Base-by-base conservation (phyloP, 2,113 vertebrate species). In the Anser cygnoides region DNA sequence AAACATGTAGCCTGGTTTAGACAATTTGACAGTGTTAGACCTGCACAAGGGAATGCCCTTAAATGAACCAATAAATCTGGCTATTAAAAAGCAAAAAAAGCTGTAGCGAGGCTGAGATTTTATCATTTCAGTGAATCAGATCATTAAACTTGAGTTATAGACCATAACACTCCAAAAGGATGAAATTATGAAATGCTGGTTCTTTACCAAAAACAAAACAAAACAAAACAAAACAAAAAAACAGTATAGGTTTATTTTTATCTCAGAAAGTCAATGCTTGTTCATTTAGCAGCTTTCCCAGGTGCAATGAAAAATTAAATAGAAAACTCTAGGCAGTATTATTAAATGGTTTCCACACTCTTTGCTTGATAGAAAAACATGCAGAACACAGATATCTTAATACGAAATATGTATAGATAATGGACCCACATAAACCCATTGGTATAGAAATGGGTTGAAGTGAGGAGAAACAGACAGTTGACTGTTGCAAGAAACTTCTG, bases 111-210 rank as follows among this genome's bases (percentile, higher is more conserved):
- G 77, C 73, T 91, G 70, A 25, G 74, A 92, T 97, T 97, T 97
- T 97, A 97, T 97, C 62, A 97, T 97, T 97, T 96, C 93, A 93
- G 80, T 92, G 94, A 98, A 90, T 96, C 85, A 96, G 94, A 96
- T 97, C 96, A 97, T 98, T 98, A 98, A 97, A 97, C 93, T 57
- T 97, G 97, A 98, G 93, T 97, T 97, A 98, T 94, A 95, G 94
- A 43, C 90, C 94, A 88, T 97, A 97, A 97, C 79, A 92, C 96
- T 95, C 90, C 71, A 90, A 93, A 89, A 95, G 52, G 95, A 93
- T 96, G 90, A 96, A 98, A 98, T 97, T 96, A 96, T 83, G 92
- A 97, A 97, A 97, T 95, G 75, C 46, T 97, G 91, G 82, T 84
- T 92, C 93, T 90, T 87, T 95, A 97, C 97, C 96, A 95, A 84